Evolutionary conservation across 1,140 invertebrate genomes (phyloP).

Genomic region (Euura saliciscinereae): DNA sequence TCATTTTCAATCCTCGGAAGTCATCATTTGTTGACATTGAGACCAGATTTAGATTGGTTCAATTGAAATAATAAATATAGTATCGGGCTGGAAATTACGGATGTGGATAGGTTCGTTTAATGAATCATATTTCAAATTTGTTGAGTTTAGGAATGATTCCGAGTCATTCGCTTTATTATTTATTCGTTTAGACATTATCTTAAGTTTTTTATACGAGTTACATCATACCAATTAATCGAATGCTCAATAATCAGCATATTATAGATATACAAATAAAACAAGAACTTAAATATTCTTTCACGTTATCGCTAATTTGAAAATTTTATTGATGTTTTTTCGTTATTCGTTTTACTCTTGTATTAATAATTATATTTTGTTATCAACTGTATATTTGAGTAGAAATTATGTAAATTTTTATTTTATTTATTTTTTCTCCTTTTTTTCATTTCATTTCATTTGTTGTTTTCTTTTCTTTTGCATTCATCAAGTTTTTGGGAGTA

Average conservation of each 20-base stretch:
- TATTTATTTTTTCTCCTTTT: neutral
- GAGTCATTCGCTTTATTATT: constrained; percentile 36
- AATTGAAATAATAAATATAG: too few species aligned
- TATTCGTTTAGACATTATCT: constrained; percentile 50
- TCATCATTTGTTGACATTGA: too few species aligned
- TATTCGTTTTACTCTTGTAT: constrained; percentile 33
- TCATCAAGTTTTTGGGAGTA: constrained; percentile 32
- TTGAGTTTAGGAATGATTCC: constrained; percentile 30
- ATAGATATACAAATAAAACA: constrained; percentile 59
- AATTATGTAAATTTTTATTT: constrained; percentile 27
- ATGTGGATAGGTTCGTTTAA: neutral
- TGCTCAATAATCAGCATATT: constrained; percentile 55
- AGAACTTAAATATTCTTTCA: constrained; percentile 54
- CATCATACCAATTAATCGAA: constrained; percentile 54
- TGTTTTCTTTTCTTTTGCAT: neutral
- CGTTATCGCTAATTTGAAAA: constrained; percentile 29
- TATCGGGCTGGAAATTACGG: too few species aligned
- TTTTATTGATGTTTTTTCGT: constrained; percentile 31
- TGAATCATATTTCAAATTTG: neutral
- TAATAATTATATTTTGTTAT: constrained; percentile 25
- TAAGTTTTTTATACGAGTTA: constrained; percentile 53
- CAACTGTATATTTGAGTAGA: constrained; percentile 31
- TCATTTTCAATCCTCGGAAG: too few species aligned
- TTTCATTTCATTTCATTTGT: too few species aligned
- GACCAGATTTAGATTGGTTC: too few species aligned